phyloP scores from a whole-genome alignment of 2,888 invertebrate genomes.

The Sepiola atlantica region DNA sequence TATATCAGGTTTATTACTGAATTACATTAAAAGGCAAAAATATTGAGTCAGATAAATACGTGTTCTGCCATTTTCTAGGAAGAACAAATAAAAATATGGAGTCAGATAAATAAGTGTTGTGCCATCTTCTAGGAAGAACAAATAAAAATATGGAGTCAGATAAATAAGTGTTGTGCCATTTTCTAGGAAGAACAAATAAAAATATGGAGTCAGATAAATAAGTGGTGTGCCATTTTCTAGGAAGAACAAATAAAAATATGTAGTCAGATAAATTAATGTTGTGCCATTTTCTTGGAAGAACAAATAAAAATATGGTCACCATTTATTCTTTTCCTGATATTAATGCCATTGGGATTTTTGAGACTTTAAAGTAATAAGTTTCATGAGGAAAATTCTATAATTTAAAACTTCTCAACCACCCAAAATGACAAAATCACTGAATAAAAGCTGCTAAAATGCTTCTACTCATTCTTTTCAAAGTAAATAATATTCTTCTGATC shows the following conservation, averaged over 20 bases:
- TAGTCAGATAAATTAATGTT: background rate
- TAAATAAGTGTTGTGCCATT: background rate
- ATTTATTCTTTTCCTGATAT: background rate
- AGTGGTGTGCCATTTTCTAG: background rate
- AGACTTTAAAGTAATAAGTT: background rate
- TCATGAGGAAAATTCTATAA: background rate
- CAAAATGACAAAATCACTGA: background rate
- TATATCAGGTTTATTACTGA: no score
- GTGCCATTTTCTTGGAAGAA: background rate
- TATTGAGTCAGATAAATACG: background rate
- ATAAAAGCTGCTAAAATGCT: background rate
- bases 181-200: background rate
- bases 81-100: background rate
- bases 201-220: background rate
- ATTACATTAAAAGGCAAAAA: no score
- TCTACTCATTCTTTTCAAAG: background rate
- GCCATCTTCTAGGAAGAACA: background rate
- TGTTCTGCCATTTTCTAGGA: background rate
- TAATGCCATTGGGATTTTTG: background rate
- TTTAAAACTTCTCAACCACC: background rate
- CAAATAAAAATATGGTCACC: background rate
- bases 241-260: background rate
- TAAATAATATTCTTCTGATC: background rate
- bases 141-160: background rate
- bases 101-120: background rate